Conservation (phyloP, 2,888 invertebrate genomes). For the Drosophila percnosoma region DNA sequence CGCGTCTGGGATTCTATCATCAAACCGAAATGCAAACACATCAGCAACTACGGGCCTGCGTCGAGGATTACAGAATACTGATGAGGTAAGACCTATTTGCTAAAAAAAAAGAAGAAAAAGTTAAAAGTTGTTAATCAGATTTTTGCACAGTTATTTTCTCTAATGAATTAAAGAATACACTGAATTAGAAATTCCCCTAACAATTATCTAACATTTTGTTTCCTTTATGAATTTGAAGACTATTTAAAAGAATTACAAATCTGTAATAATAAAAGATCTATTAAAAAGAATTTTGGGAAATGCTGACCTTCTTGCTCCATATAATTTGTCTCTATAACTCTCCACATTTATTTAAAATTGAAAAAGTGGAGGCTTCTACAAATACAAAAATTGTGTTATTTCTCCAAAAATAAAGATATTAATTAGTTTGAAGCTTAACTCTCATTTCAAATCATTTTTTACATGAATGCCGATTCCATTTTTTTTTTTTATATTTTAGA, state of each 20-base stretch:
- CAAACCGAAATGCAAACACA: background rate
- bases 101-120: background rate
- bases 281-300: too few relatives aligned
- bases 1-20: slow-evolving; percentile 36
- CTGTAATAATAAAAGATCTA: too few relatives aligned
- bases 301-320: too few relatives aligned
- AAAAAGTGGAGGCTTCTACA: background rate
- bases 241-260: background rate
- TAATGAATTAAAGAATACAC: background rate
- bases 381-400: background rate
- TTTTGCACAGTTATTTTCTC: background rate
- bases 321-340: background rate
- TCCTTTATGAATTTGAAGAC: background rate
- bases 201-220: too few relatives aligned
- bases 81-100: slow-evolving; percentile 46
- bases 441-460: background rate
- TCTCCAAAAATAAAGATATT: background rate
- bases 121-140: background rate
- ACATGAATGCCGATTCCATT: background rate
- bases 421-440: background rate
- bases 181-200: background rate
- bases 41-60: slow-evolving; percentile 26
- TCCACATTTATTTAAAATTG: background rate
- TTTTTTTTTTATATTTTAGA: slow-evolving; percentile 28
- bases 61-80: slow-evolving; percentile 50